These are phyloP conservation scores for Eciton burchellii DNA, from an alignment of 1,140 invertebrate species.

Conservation along the genomic window DNA sequence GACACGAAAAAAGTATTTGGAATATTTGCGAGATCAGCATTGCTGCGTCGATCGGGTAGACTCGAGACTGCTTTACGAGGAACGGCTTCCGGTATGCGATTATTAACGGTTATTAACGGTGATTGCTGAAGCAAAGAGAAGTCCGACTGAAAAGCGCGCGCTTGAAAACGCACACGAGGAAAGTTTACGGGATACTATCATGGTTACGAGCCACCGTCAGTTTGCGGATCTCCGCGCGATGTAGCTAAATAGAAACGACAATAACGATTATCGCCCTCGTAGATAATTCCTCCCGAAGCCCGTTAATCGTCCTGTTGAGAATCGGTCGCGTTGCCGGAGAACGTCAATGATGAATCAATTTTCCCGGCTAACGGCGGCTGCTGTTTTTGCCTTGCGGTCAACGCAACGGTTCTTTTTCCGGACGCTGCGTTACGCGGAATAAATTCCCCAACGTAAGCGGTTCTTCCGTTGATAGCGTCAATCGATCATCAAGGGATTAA, in stretches of 20 bases:
- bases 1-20: not conserved
- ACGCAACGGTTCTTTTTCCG: not conserved
- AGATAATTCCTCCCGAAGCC: conserved; percentile 24
- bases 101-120: conserved; percentile 32
- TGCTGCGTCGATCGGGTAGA: not conserved
- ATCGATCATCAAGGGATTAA: not conserved
- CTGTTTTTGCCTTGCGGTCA: conserved; percentile 9
- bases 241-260: not conserved
- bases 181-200: conserved; percentile 46
- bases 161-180: conserved; percentile 37
- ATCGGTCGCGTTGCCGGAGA: not conserved
- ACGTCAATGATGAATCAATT: conserved; percentile 46
- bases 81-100: not conserved
- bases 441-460: conserved; percentile 1
- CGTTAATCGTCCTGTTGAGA: not conserved
- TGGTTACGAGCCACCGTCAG: not conserved
- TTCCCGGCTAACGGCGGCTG: not conserved
- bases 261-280: conserved; percentile 25
- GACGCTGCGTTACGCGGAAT: conserved; percentile 14
- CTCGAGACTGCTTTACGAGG: not conserved
- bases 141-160: not conserved
- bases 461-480: not conserved
- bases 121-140: conserved; percentile 13
- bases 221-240: not conserved
- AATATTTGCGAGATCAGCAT: not conserved